Evolutionary conservation across 2,888 invertebrate species (phyloP).

Genomic region (Epicampocera succincta): DNA sequence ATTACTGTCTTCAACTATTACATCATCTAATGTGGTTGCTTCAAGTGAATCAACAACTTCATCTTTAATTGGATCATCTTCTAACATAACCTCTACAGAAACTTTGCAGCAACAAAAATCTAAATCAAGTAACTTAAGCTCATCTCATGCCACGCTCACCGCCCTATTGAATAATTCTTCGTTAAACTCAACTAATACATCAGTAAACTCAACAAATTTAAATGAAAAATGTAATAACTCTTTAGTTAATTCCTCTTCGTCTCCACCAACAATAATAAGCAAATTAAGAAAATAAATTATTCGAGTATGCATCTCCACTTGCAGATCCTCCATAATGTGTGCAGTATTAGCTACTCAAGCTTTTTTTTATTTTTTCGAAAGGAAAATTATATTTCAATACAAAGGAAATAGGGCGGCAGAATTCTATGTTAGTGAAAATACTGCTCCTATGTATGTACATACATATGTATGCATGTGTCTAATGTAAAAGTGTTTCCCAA

Average conservation of each 20-base stretch:
- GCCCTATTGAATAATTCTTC: slow-evolving; percentile 78
- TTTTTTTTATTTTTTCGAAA: too few relatives aligned
- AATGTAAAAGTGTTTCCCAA: too few relatives aligned
- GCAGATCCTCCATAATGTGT: too few relatives aligned
- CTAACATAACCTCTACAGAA: slow-evolving; percentile 60
- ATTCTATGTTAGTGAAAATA: too few relatives aligned
- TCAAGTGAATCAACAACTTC: slow-evolving; percentile 63
- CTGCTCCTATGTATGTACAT: too few relatives aligned
- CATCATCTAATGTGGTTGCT: slow-evolving; percentile 31
- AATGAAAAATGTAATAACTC: slow-evolving; percentile 55
- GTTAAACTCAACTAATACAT: slow-evolving; percentile 57
- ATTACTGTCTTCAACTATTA: slow-evolving; percentile 14
- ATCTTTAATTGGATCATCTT: slow-evolving; percentile 38
- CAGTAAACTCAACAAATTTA: slow-evolving; percentile 9
- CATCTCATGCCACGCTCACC: slow-evolving; percentile 81
- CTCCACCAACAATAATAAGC: slow-evolving; percentile 53
- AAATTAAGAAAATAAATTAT: slow-evolving; percentile 64
- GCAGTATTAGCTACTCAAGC: too few relatives aligned
- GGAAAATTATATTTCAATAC: too few relatives aligned
- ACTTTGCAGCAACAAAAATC: slow-evolving; percentile 57
- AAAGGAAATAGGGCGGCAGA: too few relatives aligned
- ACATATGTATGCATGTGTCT: too few relatives aligned
- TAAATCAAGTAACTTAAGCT: slow-evolving; percentile 78
- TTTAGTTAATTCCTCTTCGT: slow-evolving; percentile 21
- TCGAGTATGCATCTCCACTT: too few relatives aligned